These are phyloP conservation scores for Acholoe squamosa DNA, from an alignment of 2,888 invertebrate genomes.

Conservation along the genomic window DNA sequence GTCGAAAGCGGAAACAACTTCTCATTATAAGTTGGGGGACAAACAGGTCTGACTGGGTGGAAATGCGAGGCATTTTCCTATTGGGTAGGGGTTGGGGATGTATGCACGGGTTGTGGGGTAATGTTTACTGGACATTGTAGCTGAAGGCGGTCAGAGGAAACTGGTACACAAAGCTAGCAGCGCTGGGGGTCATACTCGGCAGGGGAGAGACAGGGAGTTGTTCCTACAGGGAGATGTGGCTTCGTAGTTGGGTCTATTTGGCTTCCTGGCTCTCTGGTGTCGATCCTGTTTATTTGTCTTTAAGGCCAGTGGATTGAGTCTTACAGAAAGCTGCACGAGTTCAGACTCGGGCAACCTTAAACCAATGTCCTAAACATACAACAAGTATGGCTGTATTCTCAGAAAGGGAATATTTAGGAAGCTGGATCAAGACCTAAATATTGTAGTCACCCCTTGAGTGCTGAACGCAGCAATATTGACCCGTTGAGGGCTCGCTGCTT, in stretches of 20 bases:
- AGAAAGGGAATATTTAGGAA: not conserved
- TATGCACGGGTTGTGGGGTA: not conserved
- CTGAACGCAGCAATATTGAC: not conserved
- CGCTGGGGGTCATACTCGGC: too few relatives aligned
- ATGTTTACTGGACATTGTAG: not conserved
- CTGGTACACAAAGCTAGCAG: not conserved
- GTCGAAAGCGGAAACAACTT: not conserved
- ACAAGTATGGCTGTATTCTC: not conserved
- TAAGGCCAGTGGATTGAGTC: not conserved
- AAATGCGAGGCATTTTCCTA: not conserved
- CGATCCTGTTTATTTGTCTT: constrained; percentile 14
- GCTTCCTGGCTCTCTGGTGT: not conserved
- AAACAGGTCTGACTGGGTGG: not conserved
- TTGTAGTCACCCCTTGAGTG: too few relatives aligned
- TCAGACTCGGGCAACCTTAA: not conserved
- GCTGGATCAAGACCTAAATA: not conserved
- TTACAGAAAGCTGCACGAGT: not conserved
- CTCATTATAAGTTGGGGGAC: constrained; percentile 25
- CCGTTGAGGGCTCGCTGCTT: not conserved
- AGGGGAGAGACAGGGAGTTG: not conserved
- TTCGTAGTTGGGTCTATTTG: not conserved
- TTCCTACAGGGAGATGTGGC: not conserved
- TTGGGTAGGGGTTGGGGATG: not conserved
- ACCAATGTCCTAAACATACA: not conserved
- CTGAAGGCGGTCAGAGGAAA: not conserved